Conservation (phyloP, 2,888 invertebrate genomes). For the Trichopria drosophilae region DNA sequence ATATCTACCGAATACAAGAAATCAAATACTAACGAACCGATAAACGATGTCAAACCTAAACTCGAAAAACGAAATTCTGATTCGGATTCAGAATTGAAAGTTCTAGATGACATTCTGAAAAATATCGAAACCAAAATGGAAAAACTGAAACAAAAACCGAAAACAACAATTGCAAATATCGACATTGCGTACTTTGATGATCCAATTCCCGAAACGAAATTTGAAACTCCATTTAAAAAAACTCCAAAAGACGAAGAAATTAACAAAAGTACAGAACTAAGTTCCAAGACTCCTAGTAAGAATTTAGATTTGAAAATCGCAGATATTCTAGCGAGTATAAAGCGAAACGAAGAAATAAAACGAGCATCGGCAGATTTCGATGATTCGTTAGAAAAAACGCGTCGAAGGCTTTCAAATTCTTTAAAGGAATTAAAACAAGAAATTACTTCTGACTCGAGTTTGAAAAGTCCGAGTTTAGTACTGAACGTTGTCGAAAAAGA, state of each 20-base stretch:
- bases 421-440: too few relatives aligned
- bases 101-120: constrained; percentile 7
- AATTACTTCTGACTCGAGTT: too few relatives aligned
- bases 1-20: too few relatives aligned
- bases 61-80: constrained; percentile 1
- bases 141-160: constrained; percentile 3
- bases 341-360: too few relatives aligned
- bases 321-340: too few relatives aligned
- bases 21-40: not conserved
- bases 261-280: not conserved
- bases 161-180: not conserved
- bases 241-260: not conserved
- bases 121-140: constrained; percentile 1
- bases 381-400: too few relatives aligned
- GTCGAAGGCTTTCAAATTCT: too few relatives aligned
- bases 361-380: too few relatives aligned
- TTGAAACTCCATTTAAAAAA: too few relatives aligned
- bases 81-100: constrained; percentile 2
- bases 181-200: not conserved
- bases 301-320: constrained; percentile 2
- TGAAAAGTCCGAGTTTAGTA: too few relatives aligned
- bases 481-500: too few relatives aligned
- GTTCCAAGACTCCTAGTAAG: not conserved
- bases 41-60: not conserved
- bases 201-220: not conserved